Base-by-base conservation (phyloP, 2,797 vertebrate genomes). In the Propithecus perrieri region DNA sequence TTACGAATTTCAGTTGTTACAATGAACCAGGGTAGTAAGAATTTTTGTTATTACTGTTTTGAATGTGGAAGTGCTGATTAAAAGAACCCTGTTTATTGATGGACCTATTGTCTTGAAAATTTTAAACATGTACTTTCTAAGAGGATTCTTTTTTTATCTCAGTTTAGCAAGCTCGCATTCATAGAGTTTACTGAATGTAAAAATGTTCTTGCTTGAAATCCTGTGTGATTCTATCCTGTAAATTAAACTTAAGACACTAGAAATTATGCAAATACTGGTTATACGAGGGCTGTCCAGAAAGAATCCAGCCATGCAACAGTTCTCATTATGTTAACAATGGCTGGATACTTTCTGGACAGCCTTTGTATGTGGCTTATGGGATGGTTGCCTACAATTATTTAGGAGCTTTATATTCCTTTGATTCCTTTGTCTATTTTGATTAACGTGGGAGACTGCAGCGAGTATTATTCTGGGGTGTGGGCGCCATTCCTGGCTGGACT, bases 91-190 rank as follows among this genome's bases (percentile, higher is more conserved):
- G 22, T 55, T 57, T 71, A 65, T 61, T 33, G 43, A 26, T 14
- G 57, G 69, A 55, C 24, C 17, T 59, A 7, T 85, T 22, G 53
- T 81, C 74, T 94, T 94, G 85, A 72, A 69, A 75, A 55, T 22
- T 35, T 17, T 9, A 22, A 53, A 65, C 26, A 10, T 72, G 46
- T 28, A 41, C 53, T 86, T 65, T 74, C 59, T 7, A 28, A 67
- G 72, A 71, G 35, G 46, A 78, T 53, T 85, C n/a, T 26, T 41
- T 79, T 79, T 35, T 7, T 28, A 17, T 86, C 74, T 85, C n/a
- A 20, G 9, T 35, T 71, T 53, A 18, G 41, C 7, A 30, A 67
- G 46, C 17, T 41, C 38, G 14, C 35, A n/a, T 83, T 65, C 26
- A 0, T 30, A 24, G 53, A 67, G 61, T 74, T 86, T 65, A 33